Evolutionary conservation across 2,888 invertebrate species (phyloP), one percentile per base, ranked within the genome.

Genomic region (Drosophila kambysellisi): DNA sequence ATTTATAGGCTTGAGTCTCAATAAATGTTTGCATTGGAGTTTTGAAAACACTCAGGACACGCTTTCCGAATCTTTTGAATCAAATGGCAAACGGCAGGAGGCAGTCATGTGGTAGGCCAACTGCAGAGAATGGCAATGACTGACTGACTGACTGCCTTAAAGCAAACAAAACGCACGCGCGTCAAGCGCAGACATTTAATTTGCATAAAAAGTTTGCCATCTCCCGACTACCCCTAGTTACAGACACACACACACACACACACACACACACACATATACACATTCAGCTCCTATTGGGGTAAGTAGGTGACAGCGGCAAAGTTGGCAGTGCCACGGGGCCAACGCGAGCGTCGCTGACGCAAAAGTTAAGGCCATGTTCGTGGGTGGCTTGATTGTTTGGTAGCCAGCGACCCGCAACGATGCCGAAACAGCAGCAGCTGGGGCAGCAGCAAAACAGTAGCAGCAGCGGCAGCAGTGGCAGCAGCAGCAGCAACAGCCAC

Each of bases 131-230:
- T 53, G 78, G 60, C 61, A 72, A 65, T 72, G 82, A 77, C 52
- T 66, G 82, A 77, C 52, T 66, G 82, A 77, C 52, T 66, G 79
- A 68, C 74, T 71, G 84, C 87, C 89, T 86, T 65, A 59, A 69
- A 75, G 90, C 81, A 88, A 86, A 86, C 90, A 89, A 78, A 86
- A 89, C 87, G 89, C 90, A 86, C 90, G 81, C 90, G 89, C 90
- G 78, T 90, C 85, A 88, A 51, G 65, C 65, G 67, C 85, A 90
- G 90, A 87, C 85, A 89, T 90, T 86, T 86, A 88, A 86, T 86
- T 86, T 86, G 85, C 85, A 86, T 86, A 86, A 86, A 85, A 86
- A 86, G 81, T 85, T 85, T 74, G 73, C 87, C 74, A 75, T 59
- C 88, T 66, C 79, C 72, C 62, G 70, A 70, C 75, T 60, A 73